These are phyloP conservation scores for Hippocampus guttulatus DNA, from an alignment of 2,113 vertebrate genomes.

Conservation along the genomic window DNA sequence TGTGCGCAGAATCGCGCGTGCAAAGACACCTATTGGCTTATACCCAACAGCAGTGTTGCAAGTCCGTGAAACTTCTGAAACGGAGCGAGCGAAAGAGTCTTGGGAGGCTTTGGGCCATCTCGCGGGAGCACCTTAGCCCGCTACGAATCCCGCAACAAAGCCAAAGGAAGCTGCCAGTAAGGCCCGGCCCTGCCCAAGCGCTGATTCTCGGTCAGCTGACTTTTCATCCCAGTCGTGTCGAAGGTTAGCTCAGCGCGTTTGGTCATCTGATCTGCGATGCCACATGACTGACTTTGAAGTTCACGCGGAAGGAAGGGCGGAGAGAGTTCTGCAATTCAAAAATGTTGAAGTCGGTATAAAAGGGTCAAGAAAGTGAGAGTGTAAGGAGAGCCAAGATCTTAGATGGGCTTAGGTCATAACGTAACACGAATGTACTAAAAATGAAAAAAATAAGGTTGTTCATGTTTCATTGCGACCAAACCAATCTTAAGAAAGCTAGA, in stretches of 20 bases:
- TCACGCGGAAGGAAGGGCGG: constrained; percentile 18
- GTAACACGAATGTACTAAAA: constrained; percentile 36
- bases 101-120: constrained; percentile 66
- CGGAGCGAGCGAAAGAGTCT: constrained; percentile 50
- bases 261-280: constrained; percentile 65
- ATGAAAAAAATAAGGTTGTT: background rate
- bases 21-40: constrained; percentile 64
- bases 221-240: constrained; percentile 68
- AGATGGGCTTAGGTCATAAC: constrained; percentile 46
- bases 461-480: constrained; percentile 12
- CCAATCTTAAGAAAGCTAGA: too few species aligned
- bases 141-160: constrained; percentile 69
- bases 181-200: constrained; percentile 53
- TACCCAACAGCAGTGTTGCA: constrained; percentile 70
- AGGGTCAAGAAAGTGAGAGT: constrained; percentile 49
- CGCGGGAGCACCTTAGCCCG: constrained; percentile 58
- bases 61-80: constrained; percentile 68
- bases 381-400: constrained; percentile 34
- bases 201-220: constrained; percentile 63
- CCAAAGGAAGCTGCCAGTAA: constrained; percentile 66
- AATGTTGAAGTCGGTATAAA: constrained; percentile 50
- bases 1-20: constrained; percentile 51
- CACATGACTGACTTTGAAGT: constrained; percentile 58
- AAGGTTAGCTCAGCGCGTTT: constrained; percentile 58
- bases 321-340: constrained; percentile 46